phyloP scores from a whole-genome alignment of 2,113 vertebrate genomes.

The Nycticryphes semicollaris region DNA sequence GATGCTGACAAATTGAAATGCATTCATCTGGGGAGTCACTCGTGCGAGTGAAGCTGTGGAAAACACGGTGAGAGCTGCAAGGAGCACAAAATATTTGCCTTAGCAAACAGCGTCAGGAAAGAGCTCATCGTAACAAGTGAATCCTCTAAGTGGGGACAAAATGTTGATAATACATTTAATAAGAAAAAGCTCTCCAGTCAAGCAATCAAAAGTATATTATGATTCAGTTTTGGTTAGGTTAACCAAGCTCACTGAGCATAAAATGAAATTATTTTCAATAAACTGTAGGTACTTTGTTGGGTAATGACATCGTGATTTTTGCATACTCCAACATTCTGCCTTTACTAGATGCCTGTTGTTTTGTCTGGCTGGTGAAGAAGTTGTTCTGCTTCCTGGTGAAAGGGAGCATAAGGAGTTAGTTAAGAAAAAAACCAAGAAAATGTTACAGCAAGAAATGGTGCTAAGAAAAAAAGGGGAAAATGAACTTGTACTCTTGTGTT shows the following conservation, averaged over 20 bases:
- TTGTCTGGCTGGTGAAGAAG: neutral
- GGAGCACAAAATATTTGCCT: neutral
- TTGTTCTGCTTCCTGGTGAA: neutral
- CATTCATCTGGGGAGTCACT: neutral
- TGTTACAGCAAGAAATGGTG: neutral
- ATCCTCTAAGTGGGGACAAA: neutral
- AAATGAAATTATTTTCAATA: neutral
- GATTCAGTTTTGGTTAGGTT: neutral
- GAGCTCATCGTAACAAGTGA: rapidly evolving
- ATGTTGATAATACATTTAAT: neutral
- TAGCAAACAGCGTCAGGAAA: neutral
- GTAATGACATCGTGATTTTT: neutral
- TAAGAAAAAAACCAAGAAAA: neutral
- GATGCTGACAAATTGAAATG: neutral
- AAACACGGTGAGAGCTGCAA: neutral
- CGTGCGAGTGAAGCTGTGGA: neutral
- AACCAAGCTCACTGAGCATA: neutral
- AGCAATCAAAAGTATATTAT: neutral
- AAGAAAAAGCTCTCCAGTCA: neutral
- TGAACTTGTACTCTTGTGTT: constrained; percentile 94
- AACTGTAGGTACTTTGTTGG: neutral
- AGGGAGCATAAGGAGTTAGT: neutral
- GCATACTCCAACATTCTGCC: neutral
- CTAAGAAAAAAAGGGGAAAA: constrained; percentile 60
- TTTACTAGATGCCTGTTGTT: neutral